phyloP scores from a whole-genome alignment of 2,797 vertebrate species.

The Anguilla pacifica region DNA sequence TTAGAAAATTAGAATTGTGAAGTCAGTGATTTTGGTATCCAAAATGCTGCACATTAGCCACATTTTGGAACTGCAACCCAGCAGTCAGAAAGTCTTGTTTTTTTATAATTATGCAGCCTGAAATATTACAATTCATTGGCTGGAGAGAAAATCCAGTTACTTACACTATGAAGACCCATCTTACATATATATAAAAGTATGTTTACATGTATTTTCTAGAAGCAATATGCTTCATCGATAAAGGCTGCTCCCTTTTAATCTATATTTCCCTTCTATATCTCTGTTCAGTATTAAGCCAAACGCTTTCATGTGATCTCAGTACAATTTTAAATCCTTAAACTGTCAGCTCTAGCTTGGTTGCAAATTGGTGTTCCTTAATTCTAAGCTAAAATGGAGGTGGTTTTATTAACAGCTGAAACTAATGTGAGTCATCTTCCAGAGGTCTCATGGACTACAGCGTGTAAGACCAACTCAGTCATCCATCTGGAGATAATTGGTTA shows the following conservation, averaged over 20 bases:
- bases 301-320: not conserved
- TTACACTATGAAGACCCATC: not conserved
- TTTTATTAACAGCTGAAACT: not conserved
- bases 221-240: not conserved
- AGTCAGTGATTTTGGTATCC: not conserved
- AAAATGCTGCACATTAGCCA: too few species aligned
- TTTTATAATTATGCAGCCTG: not conserved
- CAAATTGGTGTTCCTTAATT: not conserved
- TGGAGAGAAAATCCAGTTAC: constrained; percentile 16
- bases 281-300: not conserved
- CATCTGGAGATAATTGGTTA: constrained; percentile 19
- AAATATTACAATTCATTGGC: not conserved
- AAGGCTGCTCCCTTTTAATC: not conserved
- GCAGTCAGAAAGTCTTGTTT: not conserved
- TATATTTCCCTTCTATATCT: not conserved
- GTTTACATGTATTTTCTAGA: not conserved
- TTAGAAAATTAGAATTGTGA: not conserved
- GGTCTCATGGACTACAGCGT: not conserved
- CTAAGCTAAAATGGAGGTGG: not conserved
- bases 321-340: constrained; percentile 4
- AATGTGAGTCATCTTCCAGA: not conserved
- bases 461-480: not conserved
- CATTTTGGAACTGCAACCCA: not conserved
- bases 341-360: not conserved
- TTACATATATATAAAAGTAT: not conserved